Base-by-base conservation (phyloP, 1,140 invertebrate genomes). In the Trachymyrmex septentrionalis region DNA sequence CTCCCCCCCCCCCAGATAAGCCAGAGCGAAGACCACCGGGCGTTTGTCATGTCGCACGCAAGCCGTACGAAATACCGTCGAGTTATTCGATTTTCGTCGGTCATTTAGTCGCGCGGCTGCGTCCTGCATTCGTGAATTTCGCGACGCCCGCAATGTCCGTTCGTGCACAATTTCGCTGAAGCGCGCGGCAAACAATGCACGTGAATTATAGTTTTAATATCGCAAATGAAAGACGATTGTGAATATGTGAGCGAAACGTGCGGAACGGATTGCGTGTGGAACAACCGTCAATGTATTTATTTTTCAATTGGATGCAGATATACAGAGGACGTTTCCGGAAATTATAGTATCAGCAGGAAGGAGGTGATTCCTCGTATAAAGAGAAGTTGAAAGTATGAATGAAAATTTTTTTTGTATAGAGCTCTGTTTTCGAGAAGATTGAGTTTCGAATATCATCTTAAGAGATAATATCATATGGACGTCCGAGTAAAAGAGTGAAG, bases 151-250 rank as follows among this genome's bases (percentile, higher is more conserved):
- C 19, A 21, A 16, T 16, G 30, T 44, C 12, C 55, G 55, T 19
- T 44, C 57, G 21, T 24, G 44, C 27, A 27, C 76, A 44, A 27
- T 64, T 50, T 10, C n/a, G 76, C 24, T 2, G 63, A 55, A 34
- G 0, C 21, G 77, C 77, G 30, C 12, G 24, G n/a, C 27, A 19
- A 14, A 24, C 63, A 75, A 67, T 5, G 7, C 19, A 24, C 38
- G 27, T 81, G 21, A 81, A 44, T 44, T 71, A 69, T 57, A 57
- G 77, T 24, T 71, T 81, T 71, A 57, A 71, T 81, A 81, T 81
- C 48, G 30, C 30, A 9, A 50, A 69, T 44, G 77, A 44, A 14
- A 19, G 14, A 38, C 10, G n/a, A 38, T 30, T 30, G 44, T 24
- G n/a, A 78, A 66, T 3, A 30, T 38, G 50, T 19, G 24, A 12